Evolutionary conservation across 2,113 vertebrate species (phyloP), one percentile per base, ranked within the genome.

Genomic region (Pollachius pollachius): DNA sequence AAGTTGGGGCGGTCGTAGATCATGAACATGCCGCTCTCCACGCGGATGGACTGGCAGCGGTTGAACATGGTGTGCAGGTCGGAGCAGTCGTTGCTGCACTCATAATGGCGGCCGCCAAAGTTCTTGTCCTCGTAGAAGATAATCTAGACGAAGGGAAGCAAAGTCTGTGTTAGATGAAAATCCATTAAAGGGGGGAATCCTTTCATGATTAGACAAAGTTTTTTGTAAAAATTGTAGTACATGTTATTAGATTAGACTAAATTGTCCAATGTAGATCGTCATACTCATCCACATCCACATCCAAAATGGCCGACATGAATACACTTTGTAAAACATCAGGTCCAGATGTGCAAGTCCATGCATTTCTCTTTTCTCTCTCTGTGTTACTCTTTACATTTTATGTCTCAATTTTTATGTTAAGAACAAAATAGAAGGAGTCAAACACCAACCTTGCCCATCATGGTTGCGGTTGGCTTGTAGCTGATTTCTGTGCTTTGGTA

Each of bases 21-120:
- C 83, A 89, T 69, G 81, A 89, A 92, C 85, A 83, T 87, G 79
- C 86, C 81, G 2, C 79, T 81, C 84, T 90, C 85, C 74, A 90
- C 81, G 3, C 82, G 13, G 62, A 86, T 79, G 52, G 84, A 92
- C 72, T 74, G 86, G 77, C 89, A 91, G 81, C 30, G 12, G 59
- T 70, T 85, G 54, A 91, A 84, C 72, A 88, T 81, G 69, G 84
- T 34, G 23, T 73, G 69, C 68, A 92, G 80, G 23, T 91, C 87
- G 34, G 85, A 15, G 7, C 81, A 80, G 80, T 92, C 87, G 17
- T 79, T 78, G 66, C 70, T 81, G 72, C 81, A 89, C 77, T 88
- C 87, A 57, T 84, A 82, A 75, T 77, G 78, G 68, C 69, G 77
- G 56, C 88, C 84, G 63, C 71, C 80, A 56, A 90, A 91, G 74